Percentiles rank a stretch among this genome's conserved stretches.
These are phyloP conservation scores for Penaeus vannamei DNA, from an alignment of 1,140 invertebrate species.

Conservation along the genomic window DNA sequence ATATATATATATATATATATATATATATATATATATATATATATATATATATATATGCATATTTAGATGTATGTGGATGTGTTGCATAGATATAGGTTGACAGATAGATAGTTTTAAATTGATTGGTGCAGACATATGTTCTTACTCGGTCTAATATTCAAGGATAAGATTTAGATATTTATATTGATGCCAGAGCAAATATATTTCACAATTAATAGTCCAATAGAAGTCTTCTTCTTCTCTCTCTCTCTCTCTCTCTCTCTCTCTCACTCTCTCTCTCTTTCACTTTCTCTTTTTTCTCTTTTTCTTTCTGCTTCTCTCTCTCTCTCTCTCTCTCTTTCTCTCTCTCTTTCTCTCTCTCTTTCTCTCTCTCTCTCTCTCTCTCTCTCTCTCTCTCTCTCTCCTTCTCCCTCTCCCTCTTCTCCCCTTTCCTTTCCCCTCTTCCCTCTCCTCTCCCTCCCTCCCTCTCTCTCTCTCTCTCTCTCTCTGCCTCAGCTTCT, in stretches of 20 bases:
- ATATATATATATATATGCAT: slow-evolving; percentile 23
- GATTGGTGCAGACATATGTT: too few species aligned
- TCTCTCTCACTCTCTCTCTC: too few species aligned
- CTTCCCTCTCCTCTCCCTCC: neutral
- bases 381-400: slow-evolving; percentile 21
- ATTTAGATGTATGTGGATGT: neutral
- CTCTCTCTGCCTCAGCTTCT: neutral
- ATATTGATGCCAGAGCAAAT: too few species aligned
- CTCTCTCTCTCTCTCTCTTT: neutral
- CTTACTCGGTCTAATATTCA: too few species aligned
- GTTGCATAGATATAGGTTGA: neutral
- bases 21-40: neutral
- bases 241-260: too few species aligned
- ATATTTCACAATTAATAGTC: too few species aligned
- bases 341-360: neutral
- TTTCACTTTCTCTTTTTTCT: too few species aligned
- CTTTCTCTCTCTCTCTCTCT: too few species aligned
- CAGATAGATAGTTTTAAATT: neutral
- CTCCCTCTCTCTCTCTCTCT: slow-evolving; percentile 1
- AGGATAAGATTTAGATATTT: too few species aligned
- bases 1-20: neutral
- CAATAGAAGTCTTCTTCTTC: too few species aligned
- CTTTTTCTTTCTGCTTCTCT: too few species aligned
- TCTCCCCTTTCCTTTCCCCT: neutral
- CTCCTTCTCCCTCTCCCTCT: slow-evolving; percentile 18